Conservation (phyloP, 2,797 vertebrate species). For the Periophthalmus magnuspinnatus region DNA sequence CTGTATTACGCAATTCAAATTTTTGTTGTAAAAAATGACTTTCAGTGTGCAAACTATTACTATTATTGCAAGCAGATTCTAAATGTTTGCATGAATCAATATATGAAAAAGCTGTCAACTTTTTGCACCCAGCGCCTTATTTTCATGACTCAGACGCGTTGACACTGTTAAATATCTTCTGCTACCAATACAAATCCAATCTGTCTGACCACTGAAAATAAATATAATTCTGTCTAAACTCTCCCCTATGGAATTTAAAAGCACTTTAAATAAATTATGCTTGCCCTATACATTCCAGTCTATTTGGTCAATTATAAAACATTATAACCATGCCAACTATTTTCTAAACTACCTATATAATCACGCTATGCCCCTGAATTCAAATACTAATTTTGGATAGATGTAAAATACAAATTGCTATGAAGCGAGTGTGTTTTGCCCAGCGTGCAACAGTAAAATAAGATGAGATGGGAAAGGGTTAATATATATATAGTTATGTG, state of each 20-base stretch:
- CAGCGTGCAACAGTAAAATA: slow-evolving; percentile 45
- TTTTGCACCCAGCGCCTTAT: too few species aligned
- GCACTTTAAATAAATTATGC: slow-evolving; percentile 64
- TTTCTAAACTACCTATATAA: slow-evolving; percentile 40
- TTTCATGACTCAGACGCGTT: not conserved
- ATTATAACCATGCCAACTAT: slow-evolving; percentile 12
- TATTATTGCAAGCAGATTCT: not conserved
- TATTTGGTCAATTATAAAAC: slow-evolving; percentile 48
- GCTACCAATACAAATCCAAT: not conserved
- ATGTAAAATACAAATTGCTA: slow-evolving; percentile 41
- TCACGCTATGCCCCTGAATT: slow-evolving; percentile 41
- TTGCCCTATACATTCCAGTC: slow-evolving; percentile 63
- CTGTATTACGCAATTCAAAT: not conserved
- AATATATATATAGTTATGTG: slow-evolving; percentile 51
- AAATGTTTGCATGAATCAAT: not conserved
- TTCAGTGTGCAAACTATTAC: not conserved
- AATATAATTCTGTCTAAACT: slow-evolving; percentile 4
- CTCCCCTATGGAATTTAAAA: slow-evolving; percentile 34
- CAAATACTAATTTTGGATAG: slow-evolving; percentile 31
- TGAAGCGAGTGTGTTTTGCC: slow-evolving; percentile 54
- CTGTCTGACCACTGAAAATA: not conserved
- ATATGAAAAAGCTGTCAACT: not conserved
- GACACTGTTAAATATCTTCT: not conserved
- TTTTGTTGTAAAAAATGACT: not conserved
- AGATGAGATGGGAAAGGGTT: slow-evolving; percentile 58